These are phyloP conservation scores for Parthenolecanium corni DNA, from an alignment of 2,888 invertebrate species.

Conservation along the genomic window DNA sequence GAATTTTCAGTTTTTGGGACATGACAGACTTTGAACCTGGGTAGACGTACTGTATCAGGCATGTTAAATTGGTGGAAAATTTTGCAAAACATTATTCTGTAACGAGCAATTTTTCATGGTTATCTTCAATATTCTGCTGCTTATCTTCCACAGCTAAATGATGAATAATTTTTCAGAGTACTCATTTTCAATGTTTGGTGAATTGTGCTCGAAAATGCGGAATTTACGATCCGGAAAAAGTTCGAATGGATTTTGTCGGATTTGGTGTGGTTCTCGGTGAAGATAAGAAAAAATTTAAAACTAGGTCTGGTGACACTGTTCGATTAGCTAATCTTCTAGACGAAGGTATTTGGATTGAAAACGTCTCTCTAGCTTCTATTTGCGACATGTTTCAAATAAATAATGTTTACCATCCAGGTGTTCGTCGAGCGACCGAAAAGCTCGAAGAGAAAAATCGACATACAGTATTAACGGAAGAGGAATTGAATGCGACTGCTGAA, in stretches of 20 bases:
- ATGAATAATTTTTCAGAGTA: constrained; percentile 41
- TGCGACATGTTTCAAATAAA: no score
- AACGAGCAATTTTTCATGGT: no score
- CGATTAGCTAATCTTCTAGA: constrained; percentile 75
- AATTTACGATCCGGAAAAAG: constrained; percentile 51
- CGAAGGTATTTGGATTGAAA: no score
- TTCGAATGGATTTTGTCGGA: constrained; percentile 77
- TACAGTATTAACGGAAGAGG: constrained; percentile 65
- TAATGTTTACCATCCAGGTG: constrained; percentile 40
- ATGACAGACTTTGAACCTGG: not conserved
- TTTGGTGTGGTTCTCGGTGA: constrained; percentile 97
- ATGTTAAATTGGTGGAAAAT: no score
- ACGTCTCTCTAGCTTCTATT: no score
- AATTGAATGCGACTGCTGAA: constrained; percentile 71
- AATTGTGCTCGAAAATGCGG: constrained; percentile 68
- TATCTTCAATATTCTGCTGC: no score
- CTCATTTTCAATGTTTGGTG: constrained; percentile 62
- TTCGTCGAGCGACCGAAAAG: constrained; percentile 68
- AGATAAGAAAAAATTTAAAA: constrained; percentile 98
- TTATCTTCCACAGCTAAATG: no score
- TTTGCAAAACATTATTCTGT: no score
- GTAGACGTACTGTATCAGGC: no score
- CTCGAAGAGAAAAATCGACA: constrained; percentile 77
- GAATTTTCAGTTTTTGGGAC: not conserved
- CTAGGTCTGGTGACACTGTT: constrained; percentile 91